Conservation (phyloP, 2,797 vertebrate genomes). For the Carduelis carduelis region DNA sequence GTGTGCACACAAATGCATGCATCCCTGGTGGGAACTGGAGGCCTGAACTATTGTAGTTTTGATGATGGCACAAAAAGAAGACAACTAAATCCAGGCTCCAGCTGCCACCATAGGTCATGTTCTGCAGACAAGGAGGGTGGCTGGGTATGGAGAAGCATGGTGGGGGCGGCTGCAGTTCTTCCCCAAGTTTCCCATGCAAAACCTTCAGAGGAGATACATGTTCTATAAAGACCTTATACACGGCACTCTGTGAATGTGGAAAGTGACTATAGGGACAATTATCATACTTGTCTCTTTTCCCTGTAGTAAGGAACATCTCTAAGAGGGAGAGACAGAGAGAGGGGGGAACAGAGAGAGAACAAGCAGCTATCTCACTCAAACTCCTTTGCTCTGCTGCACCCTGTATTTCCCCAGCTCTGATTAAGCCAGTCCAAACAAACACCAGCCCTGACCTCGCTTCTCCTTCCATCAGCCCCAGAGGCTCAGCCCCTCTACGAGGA, state of each 20-base stretch:
- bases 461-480: neutral
- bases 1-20: fast-evolving
- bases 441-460: fast-evolving
- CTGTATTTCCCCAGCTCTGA: neutral
- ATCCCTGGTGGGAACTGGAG: neutral
- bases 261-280: neutral
- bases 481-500: neutral
- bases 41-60: neutral
- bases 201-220: neutral
- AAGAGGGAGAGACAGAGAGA: neutral
- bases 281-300: neutral
- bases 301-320: neutral
- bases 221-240: fast-evolving
- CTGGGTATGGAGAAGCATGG: neutral
- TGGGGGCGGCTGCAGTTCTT: fast-evolving
- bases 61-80: neutral
- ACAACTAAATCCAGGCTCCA: neutral
- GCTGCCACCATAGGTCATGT: fast-evolving
- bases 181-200: neutral
- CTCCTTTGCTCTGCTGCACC: neutral
- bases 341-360: fast-evolving
- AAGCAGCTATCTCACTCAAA: neutral
- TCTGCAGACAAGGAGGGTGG: neutral
- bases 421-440: neutral
- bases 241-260: neutral